Base-by-base conservation (phyloP, 2,797 vertebrate species). In the Enteromius paludinosus region DNA sequence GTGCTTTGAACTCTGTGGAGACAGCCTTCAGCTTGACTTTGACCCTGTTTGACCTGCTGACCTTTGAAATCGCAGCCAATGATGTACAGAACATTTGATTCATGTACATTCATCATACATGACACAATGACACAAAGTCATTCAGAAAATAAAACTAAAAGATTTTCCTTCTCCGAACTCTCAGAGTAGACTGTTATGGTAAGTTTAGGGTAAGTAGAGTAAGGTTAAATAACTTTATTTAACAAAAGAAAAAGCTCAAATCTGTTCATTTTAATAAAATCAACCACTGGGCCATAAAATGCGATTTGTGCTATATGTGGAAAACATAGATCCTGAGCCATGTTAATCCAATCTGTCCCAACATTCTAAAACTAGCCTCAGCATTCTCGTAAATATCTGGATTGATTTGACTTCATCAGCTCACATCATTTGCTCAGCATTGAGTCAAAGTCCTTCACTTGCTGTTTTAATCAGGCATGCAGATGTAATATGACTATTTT, bases 1-100 rank as follows among this genome's bases (percentile, higher is more conserved):
- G 33, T 25, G 17, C 35, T 54, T 71, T 65, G 2, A 41, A 18
- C 25, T 49, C 8, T 47, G 25, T 70, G 17, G 45, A 72, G 45
- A 52, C 18, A 73, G 20, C 49, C 70, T 33, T 72, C 45, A 52
- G 69, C 71, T 49, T 49, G 69, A 71, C 69, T 71, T 73, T 35
- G 70, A 52, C 47, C 17, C 6, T 1, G 20, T 35, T 38, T 54
- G 30, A n/a, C n/a, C 71, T 3, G 10, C 4, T 35, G 71, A 54
- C 71, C 6, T 54, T 73, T 54, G 47, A 73, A 35, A 73, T 20
- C 1, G 2, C 18, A 15, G 11, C 20, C 71, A 54, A 23, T 54
- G 28, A 72, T 7, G 3, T 72, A 52, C 17, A 33, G 5, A 35
- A n/a, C 12, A 52, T 1, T 11, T 0, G 1, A 28, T 52, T 52